These are phyloP conservation scores for Cerastis leucographa DNA, from an alignment of 2,888 invertebrate genomes.

Conservation along the genomic window DNA sequence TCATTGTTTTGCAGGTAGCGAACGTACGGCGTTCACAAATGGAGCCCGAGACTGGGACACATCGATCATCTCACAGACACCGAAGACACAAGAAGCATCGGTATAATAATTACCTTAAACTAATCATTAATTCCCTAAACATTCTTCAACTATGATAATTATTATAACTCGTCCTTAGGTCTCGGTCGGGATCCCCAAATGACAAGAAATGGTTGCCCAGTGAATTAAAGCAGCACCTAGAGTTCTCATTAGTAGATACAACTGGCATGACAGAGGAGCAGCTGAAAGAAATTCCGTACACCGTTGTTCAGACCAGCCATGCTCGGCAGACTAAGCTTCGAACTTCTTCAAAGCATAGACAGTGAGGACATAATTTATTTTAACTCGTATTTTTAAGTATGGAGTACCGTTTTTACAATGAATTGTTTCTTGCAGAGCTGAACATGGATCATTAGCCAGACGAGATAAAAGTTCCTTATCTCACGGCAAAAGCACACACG, in stretches of 20 bases:
- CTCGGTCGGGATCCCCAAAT: constrained; percentile 93
- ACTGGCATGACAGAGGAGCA: constrained; percentile 97
- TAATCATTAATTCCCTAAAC: not conserved
- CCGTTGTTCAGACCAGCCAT: constrained; percentile 94
- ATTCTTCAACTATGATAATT: constrained; percentile 2
- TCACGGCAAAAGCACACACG: constrained; percentile 81
- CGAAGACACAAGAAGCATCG: constrained; percentile 91
- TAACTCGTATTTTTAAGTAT: not conserved
- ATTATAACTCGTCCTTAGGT: constrained; percentile 71
- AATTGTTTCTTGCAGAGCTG: constrained; percentile 66
- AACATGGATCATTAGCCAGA: constrained; percentile 86
- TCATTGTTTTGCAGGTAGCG: constrained; percentile 90
- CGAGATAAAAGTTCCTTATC: constrained; percentile 84
- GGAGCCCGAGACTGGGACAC: constrained; percentile 88
- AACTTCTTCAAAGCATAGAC: constrained; percentile 85
- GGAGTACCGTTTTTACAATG: not conserved
- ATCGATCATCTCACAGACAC: constrained; percentile 91
- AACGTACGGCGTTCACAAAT: constrained; percentile 92
- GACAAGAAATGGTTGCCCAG: constrained; percentile 94
- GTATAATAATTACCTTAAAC: constrained; percentile 74
- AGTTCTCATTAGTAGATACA: constrained; percentile 96
- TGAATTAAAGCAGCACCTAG: constrained; percentile 96
- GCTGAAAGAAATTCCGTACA: constrained; percentile 96
- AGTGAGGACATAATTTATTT: constrained; percentile 73
- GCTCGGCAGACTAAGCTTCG: constrained; percentile 91